Evolutionary conservation across 2,888 invertebrate species (phyloP).

Genomic region (Cryptus armator): DNA sequence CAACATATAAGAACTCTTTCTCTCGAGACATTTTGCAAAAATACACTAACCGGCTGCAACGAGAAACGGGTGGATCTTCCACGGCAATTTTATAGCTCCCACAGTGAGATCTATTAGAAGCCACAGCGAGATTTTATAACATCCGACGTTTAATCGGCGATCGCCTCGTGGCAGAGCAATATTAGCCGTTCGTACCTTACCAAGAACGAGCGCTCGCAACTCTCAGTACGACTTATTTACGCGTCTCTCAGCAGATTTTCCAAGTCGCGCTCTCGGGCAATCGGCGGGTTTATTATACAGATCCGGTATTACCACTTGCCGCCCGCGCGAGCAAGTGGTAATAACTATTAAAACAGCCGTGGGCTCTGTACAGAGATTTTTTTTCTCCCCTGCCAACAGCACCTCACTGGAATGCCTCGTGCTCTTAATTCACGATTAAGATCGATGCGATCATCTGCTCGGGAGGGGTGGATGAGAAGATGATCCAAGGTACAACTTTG

Average conservation of each 20-base stretch:
- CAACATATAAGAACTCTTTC: not conserved
- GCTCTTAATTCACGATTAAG: constrained; percentile 56
- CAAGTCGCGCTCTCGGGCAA: constrained; percentile 45
- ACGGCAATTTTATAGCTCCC: constrained; percentile 43
- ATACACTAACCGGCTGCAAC: constrained; percentile 14
- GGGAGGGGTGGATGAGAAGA: constrained; percentile 37
- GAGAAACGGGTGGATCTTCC: constrained; percentile 60
- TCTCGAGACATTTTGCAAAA: constrained; percentile 29
- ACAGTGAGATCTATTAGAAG: constrained; percentile 48
- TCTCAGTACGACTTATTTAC: constrained; percentile 63
- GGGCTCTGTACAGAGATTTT: constrained; percentile 26
- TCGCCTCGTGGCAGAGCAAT: constrained; percentile 57
- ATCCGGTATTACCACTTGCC: constrained; percentile 63
- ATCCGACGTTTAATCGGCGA: constrained; percentile 57
- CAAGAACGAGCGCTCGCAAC: constrained; percentile 17
- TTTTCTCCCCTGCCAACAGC: not conserved
- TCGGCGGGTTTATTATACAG: constrained; percentile 53
- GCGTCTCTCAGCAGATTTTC: constrained; percentile 63
- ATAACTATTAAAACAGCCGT: constrained; percentile 65
- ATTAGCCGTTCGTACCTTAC: constrained; percentile 50
- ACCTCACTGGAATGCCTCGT: constrained; percentile 31
- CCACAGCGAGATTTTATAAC: constrained; percentile 56
- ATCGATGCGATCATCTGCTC: constrained; percentile 53
- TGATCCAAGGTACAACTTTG: constrained; percentile 45
- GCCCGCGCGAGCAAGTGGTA: constrained; percentile 39